Percentiles rank a stretch among this genome's conserved stretches.
These are phyloP conservation scores for Tricholaema leucomelas DNA, from an alignment of 2,113 vertebrate genomes.

Conservation along the genomic window DNA sequence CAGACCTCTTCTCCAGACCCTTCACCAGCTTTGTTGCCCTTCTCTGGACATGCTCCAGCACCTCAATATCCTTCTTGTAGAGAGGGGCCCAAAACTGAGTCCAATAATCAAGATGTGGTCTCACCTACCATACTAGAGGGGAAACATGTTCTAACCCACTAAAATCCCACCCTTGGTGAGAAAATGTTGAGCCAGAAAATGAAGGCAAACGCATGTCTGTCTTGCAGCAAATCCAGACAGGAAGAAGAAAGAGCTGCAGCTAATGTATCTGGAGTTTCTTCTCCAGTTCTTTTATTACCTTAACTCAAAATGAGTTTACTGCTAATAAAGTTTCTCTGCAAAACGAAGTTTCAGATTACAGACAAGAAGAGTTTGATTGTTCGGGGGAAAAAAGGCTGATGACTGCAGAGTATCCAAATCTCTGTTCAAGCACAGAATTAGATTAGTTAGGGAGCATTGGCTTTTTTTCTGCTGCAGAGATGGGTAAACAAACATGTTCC, in stretches of 20 bases:
- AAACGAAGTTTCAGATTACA: slow-evolving; percentile 49
- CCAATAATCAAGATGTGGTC: too few relatives aligned
- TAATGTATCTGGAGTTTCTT: slow-evolving; percentile 23
- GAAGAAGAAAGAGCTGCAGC: slow-evolving; percentile 25
- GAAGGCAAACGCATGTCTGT: slow-evolving; percentile 27
- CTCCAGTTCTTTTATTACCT: slow-evolving; percentile 26
- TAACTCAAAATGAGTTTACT: slow-evolving; percentile 54
- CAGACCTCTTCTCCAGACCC: too few relatives aligned
- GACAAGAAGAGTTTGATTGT: background rate
- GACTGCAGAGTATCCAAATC: slow-evolving; percentile 23
- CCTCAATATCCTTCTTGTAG: too few relatives aligned
- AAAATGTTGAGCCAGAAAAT: slow-evolving; percentile 15
- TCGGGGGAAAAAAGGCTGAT: background rate
- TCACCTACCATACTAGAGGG: too few relatives aligned
- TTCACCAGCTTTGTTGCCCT: too few relatives aligned
- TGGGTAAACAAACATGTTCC: slow-evolving; percentile 52
- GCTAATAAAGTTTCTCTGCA: slow-evolving; percentile 33
- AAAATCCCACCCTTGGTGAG: background rate
- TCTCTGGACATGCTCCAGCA: too few relatives aligned
- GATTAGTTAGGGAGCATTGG: slow-evolving; percentile 34
- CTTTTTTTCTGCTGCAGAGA: slow-evolving; percentile 1
- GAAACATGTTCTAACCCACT: background rate
- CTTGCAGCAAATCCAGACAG: background rate
- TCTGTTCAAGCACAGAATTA: slow-evolving; percentile 43
- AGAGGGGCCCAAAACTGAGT: too few relatives aligned